phyloP scores from a whole-genome alignment of 2,797 vertebrate genomes.

The Graptemys geographica region DNA sequence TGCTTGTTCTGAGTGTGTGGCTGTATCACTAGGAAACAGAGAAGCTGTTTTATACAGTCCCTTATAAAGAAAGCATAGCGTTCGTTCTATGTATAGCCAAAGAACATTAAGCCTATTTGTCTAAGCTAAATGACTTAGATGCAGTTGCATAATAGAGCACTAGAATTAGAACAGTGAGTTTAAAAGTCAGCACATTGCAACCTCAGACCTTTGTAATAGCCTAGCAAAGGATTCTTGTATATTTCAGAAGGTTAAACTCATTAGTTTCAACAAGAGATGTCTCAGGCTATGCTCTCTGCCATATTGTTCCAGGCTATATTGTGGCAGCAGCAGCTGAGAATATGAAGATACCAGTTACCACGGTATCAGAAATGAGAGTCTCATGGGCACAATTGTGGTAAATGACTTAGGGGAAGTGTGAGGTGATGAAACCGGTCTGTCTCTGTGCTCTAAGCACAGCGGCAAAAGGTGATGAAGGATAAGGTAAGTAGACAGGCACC shows the following conservation, averaged over 20 bases:
- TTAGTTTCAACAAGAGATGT: no score
- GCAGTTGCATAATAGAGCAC: neutral
- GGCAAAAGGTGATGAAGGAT: neutral
- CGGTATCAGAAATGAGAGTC: neutral
- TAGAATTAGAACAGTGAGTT: neutral
- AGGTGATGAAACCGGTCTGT: neutral
- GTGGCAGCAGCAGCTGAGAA: neutral
- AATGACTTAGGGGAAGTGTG: no score
- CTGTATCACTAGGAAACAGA: neutral
- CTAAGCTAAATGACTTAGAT: neutral
- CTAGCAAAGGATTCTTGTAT: neutral
- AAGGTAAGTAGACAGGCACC: neutral
- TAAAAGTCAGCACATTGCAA: neutral
- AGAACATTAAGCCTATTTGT: neutral
- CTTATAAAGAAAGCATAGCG: no score
- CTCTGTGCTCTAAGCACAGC: neutral
- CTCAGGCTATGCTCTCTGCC: neutral
- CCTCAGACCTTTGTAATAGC: neutral
- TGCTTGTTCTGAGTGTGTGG: neutral
- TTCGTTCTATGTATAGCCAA: neutral
- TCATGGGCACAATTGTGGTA: neutral
- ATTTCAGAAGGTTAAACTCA: neutral
- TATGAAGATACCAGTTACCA: no score
- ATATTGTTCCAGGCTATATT: neutral
- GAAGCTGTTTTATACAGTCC: neutral